Percentiles rank a stretch among this genome's conserved stretches.
These are phyloP conservation scores for Brassicogethes aeneus DNA, from an alignment of 2,888 invertebrate species.

Conservation along the genomic window DNA sequence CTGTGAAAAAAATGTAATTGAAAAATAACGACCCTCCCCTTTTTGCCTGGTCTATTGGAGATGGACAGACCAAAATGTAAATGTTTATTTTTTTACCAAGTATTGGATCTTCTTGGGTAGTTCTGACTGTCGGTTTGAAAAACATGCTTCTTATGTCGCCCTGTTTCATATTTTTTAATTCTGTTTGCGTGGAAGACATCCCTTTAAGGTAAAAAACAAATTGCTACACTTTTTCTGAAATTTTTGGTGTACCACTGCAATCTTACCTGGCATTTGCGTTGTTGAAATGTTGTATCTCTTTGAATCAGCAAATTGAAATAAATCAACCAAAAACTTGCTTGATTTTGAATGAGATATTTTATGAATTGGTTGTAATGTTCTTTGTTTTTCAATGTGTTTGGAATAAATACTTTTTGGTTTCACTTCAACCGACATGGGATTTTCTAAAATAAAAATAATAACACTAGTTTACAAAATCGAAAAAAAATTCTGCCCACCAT, in stretches of 20 bases:
- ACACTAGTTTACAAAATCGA: no score
- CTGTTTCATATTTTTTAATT: constrained; percentile 37
- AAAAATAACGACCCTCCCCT: no score
- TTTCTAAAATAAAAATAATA: constrained; percentile 19
- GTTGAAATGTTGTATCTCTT: constrained; percentile 43
- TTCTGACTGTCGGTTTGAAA: constrained; percentile 36
- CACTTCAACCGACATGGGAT: constrained; percentile 8
- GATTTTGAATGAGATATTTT: constrained; percentile 43
- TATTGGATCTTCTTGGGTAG: neutral
- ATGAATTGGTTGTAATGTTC: constrained; percentile 41
- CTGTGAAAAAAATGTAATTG: no score
- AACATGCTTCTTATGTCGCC: constrained; percentile 51
- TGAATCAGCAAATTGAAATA: constrained; percentile 44
- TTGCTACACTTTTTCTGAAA: no score
- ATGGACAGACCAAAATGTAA: neutral
- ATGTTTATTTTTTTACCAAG: neutral
- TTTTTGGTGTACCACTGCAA: no score
- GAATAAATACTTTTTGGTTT: constrained; percentile 21
- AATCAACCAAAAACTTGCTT: constrained; percentile 39
- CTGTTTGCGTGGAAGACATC: neutral
- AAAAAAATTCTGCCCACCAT: no score
- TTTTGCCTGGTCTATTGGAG: no score
- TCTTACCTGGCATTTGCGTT: constrained; percentile 40
- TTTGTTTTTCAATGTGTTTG: constrained; percentile 44
- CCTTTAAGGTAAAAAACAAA: no score